phyloP scores from a whole-genome alignment of 2,888 invertebrate genomes.

The Nematopogon swammerdamellus region DNA sequence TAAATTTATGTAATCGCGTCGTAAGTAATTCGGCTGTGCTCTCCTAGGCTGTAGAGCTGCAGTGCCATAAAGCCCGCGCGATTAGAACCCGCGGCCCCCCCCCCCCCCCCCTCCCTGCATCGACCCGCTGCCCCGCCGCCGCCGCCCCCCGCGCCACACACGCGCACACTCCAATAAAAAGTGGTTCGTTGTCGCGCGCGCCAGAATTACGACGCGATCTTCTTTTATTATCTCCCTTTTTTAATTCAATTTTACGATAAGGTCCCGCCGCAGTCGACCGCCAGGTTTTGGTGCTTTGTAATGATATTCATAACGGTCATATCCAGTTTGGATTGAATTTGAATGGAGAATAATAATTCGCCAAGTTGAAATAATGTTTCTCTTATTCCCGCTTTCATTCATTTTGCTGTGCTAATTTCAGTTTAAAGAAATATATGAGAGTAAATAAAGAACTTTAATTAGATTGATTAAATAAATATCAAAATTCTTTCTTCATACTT shows the following conservation, averaged over 20 bases:
- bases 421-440: too few relatives aligned
- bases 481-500: too few relatives aligned
- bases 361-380: too few relatives aligned
- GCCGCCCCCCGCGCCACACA: constrained; percentile 22
- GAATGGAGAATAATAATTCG: too few relatives aligned
- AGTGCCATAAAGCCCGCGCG: constrained; percentile 30
- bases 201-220: constrained; percentile 50
- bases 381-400: too few relatives aligned
- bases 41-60: constrained; percentile 13
- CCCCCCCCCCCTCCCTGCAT: constrained; percentile 14
- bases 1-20: too few relatives aligned
- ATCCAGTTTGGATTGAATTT: too few relatives aligned
- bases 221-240: constrained; percentile 48
- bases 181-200: constrained; percentile 48
- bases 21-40: not conserved
- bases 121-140: constrained; percentile 26
- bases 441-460: too few relatives aligned
- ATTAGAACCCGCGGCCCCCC: constrained; percentile 22
- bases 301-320: not conserved
- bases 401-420: too few relatives aligned
- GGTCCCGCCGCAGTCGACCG: constrained; percentile 19
- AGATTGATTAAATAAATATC: too few relatives aligned
- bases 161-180: constrained; percentile 29
- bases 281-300: constrained; percentile 3
- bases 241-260: constrained; percentile 54